Evolutionary conservation across 53 echinoderm and acorn worm genomes (phyloP), one percentile per base, ranked within the genome.

Genomic region (Echinarachnius parma): DNA sequence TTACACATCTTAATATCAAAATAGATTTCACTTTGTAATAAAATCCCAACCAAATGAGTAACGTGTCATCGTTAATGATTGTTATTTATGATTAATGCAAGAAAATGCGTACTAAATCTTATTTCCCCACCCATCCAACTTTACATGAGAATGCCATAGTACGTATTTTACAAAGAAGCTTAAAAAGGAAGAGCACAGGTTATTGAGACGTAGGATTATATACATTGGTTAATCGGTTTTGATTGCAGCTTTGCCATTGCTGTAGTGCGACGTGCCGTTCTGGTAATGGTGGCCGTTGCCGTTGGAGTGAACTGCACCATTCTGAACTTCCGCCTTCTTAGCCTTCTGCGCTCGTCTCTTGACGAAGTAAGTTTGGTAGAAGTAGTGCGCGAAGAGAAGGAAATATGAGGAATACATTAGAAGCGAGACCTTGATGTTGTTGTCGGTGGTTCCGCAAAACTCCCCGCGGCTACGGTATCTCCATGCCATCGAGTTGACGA

Each of bases 341-440:
- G 82, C 76, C 31, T 88, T 83, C 18, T 28, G 48, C 2, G 13
- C 62, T 35, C 48, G 24, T 24, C 76, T 74, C 58, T 86, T 86
- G 13, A 16, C 61, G 62, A 96, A 83, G 57, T 96, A 96, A 5
- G 96, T 84, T 53, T 91, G 84, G 79, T 91, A 96, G 91, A 96
- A 96, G 75, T 90, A 96, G 61, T 96, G 87, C 19, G 96, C 87
- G 42, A 96, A 96, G 10, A 96, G 88, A 14, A 90, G 36, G 59
- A 96, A 91, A 61, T 96, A 96, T 48, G 91, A 91, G 60, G 81
- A 81, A 48, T 96, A 96, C 96, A 96, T 90, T 34, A 91, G 37
- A 11, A 91, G 59, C 0, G 96, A 86, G 2, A 91, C 85, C 2
- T 29, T 60, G 19, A 90, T 79, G 60, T 96, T 90, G 31, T 44